These are phyloP conservation scores for Oxyura jamaicensis DNA, from an alignment of 2,113 vertebrate genomes.

Conservation along the genomic window DNA sequence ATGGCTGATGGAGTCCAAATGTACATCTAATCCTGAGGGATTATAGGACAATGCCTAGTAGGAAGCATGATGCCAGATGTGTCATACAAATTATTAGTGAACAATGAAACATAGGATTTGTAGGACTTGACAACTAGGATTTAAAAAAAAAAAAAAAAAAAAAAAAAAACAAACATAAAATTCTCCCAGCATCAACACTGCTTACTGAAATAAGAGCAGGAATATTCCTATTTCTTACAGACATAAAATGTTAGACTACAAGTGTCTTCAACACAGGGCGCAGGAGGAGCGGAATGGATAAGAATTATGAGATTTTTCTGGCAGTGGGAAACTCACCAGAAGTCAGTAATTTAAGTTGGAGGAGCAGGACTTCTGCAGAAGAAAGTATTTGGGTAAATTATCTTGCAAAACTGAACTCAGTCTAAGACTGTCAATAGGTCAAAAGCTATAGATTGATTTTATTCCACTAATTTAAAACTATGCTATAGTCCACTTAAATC, in stretches of 20 bases:
- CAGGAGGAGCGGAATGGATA: background rate
- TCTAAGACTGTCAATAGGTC: background rate
- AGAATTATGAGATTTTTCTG: background rate
- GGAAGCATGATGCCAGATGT: background rate
- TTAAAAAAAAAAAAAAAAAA: background rate
- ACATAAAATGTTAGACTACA: background rate
- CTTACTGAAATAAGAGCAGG: background rate
- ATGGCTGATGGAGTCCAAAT: background rate
- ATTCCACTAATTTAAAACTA: background rate
- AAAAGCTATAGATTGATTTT: background rate
- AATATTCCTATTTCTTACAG: background rate
- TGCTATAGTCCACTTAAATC: background rate
- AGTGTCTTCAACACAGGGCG: background rate
- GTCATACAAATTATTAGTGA: background rate
- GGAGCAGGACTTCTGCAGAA: background rate
- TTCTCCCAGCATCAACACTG: background rate
- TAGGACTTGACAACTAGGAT: background rate
- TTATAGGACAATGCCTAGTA: background rate
- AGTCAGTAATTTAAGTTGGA: background rate
- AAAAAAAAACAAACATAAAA: background rate
- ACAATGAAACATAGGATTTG: rapidly evolving
- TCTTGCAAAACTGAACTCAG: background rate
- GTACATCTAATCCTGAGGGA: background rate
- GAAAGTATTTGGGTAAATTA: background rate
- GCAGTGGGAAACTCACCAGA: background rate